Evolutionary conservation across 1,140 invertebrate genomes (phyloP).

Genomic region (Drosophila parvula): DNA sequence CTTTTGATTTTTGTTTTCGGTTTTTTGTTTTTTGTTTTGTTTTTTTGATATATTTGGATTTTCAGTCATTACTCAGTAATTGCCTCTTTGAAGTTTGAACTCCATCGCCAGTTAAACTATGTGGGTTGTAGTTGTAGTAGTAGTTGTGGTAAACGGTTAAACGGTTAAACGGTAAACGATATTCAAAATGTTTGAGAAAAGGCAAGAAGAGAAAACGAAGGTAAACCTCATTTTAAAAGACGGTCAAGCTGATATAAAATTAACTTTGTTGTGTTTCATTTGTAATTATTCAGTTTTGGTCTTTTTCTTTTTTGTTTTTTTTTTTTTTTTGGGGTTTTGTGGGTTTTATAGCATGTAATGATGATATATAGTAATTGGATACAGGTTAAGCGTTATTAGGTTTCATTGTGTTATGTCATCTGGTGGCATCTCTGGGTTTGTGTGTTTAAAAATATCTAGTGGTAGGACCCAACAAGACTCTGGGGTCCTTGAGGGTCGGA

Average conservation of each 20-base stretch:
- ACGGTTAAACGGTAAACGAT: conserved; percentile 59
- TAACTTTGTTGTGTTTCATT: conserved; percentile 34
- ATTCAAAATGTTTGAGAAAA: conserved; percentile 81
- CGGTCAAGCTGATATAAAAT: conserved; percentile 64
- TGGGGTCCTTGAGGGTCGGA: too few species aligned
- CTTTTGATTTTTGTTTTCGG: conserved; percentile 39
- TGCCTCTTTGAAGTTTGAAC: conserved; percentile 97
- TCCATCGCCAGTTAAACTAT: conserved; percentile 96
- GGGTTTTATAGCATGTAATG: conserved; percentile 26
- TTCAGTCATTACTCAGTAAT: conserved; percentile 89
- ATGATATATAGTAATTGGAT: conserved; percentile 9
- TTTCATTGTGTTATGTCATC: background rate
- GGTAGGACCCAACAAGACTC: conserved; percentile 19
- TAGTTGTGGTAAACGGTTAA: conserved; percentile 20
- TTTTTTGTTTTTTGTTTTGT: conserved; percentile 32
- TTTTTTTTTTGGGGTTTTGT: conserved; percentile 1
- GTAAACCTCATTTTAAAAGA: conserved; percentile 79
- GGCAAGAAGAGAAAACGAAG: conserved; percentile 80
- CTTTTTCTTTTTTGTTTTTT: conserved; percentile 8
- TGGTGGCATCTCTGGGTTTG: too few species aligned
- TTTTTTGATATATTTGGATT: conserved; percentile 63
- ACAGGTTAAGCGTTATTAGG: background rate
- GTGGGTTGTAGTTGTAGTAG: conserved; percentile 81
- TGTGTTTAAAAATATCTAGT: conserved; percentile 17
- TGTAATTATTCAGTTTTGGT: background rate